phyloP scores from a whole-genome alignment of 2,888 invertebrate genomes.

The Drosophila setosimentum region DNA sequence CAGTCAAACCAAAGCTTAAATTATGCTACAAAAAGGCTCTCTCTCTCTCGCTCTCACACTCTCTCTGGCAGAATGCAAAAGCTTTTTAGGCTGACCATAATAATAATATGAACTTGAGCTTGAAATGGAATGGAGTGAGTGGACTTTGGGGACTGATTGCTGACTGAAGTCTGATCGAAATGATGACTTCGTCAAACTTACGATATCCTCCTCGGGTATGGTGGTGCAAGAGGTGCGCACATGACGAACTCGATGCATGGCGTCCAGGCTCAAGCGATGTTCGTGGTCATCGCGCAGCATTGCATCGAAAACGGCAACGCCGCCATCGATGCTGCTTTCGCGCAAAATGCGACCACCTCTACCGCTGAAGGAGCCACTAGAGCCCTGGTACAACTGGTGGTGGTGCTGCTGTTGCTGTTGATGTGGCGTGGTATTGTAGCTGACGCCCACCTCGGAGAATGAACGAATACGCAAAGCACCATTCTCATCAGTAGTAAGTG shows the following conservation, averaged over 20 bases:
- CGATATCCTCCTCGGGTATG: constrained; percentile 82
- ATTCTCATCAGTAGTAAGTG: constrained; percentile 79
- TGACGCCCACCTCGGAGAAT: constrained; percentile 79
- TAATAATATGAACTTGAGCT: constrained; percentile 8
- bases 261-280: constrained; percentile 79
- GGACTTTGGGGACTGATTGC: background rate
- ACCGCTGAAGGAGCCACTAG: constrained; percentile 56
- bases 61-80: constrained; percentile 22
- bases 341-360: constrained; percentile 69
- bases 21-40: background rate
- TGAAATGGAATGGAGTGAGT: background rate
- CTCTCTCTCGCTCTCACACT: background rate
- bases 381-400: constrained; percentile 3
- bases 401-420: constrained; percentile 46
- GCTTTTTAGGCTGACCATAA: constrained; percentile 52
- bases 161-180: constrained; percentile 1
- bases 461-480: constrained; percentile 81
- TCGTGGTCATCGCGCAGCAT: constrained; percentile 75
- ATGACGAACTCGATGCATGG: constrained; percentile 76
- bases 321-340: constrained; percentile 73
- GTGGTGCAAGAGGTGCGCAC: constrained; percentile 82
- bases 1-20: constrained; percentile 46
- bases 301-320: constrained; percentile 70
- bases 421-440: constrained; percentile 35
- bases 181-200: constrained; percentile 57